phyloP scores from a whole-genome alignment of 1,140 invertebrate species.

The Hylaeus anthracinus region DNA sequence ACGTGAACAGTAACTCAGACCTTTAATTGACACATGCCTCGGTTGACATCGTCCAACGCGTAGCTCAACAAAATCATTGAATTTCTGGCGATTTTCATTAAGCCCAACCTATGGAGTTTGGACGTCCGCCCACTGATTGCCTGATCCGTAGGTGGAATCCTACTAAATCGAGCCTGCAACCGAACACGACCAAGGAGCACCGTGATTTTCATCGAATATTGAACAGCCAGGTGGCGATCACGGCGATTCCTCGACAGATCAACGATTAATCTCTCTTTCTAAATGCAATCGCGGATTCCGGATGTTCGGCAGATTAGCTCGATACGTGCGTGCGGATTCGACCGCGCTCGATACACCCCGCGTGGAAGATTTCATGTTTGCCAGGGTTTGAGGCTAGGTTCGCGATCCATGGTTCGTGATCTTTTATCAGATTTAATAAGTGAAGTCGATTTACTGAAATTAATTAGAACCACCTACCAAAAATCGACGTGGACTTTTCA shows the following conservation, averaged over 20 bases:
- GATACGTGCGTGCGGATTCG: background rate
- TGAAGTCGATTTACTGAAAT: too few relatives aligned
- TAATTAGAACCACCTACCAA: too few relatives aligned
- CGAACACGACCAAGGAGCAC: background rate
- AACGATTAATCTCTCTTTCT: conserved; percentile 23
- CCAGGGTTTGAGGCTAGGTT: background rate
- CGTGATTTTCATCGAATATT: conserved; percentile 48
- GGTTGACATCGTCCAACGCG: too few relatives aligned
- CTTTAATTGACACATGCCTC: too few relatives aligned
- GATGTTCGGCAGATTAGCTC: background rate
- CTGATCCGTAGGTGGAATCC: background rate
- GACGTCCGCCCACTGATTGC: background rate
- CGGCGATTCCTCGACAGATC: background rate
- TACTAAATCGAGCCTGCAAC: conserved; percentile 7
- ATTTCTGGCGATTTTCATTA: background rate
- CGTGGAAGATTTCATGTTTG: background rate
- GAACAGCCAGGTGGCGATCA: conserved; percentile 11
- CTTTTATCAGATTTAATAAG: too few relatives aligned
- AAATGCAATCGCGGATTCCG: background rate
- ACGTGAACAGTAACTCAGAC: too few relatives aligned
- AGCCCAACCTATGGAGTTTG: background rate
- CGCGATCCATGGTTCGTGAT: too few relatives aligned
- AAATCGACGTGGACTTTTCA: too few relatives aligned
- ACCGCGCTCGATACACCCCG: background rate
- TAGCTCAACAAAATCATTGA: background rate